These are phyloP conservation scores for Melanotaenia maccullochi DNA, from an alignment of 2,797 vertebrate species.

Conservation along the genomic window DNA sequence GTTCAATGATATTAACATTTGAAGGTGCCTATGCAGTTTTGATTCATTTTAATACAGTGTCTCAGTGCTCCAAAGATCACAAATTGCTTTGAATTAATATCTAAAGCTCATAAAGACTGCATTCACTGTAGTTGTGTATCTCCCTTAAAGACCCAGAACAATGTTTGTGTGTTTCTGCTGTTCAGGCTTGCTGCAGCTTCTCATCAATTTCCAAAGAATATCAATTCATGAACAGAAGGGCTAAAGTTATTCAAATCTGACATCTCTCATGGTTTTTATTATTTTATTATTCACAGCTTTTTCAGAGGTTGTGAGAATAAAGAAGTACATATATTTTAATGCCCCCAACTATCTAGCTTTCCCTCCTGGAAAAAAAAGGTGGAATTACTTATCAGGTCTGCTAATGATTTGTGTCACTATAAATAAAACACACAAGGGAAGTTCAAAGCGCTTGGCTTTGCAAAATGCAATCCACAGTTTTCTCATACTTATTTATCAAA, in stretches of 20 bases:
- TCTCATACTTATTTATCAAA: not conserved
- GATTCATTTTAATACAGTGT: not conserved
- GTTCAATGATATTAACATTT: not conserved
- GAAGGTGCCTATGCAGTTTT: not conserved
- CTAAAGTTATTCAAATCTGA: not conserved
- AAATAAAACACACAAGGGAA: not conserved
- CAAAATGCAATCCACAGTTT: not conserved
- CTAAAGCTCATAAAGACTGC: not conserved
- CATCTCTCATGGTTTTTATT: not conserved
- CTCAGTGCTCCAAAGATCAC: not conserved
- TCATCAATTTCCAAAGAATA: not conserved
- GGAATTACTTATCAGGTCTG: constrained; percentile 2
- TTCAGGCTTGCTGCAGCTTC: not conserved
- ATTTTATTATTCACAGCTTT: not conserved
- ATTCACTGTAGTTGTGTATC: not conserved
- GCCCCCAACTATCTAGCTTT: not conserved
- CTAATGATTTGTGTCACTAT: constrained; percentile 27
- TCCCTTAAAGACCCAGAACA: not conserved
- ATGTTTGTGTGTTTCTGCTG: not conserved
- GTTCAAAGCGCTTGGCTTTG: not conserved
- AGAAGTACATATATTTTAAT: not conserved
- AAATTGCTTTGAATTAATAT: not conserved
- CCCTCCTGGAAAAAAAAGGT: not conserved
- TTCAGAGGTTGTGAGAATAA: not conserved
- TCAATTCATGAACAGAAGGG: not conserved